Base-by-base conservation (phyloP, 1,140 invertebrate species). In the Rhopalosiphum padi region DNA sequence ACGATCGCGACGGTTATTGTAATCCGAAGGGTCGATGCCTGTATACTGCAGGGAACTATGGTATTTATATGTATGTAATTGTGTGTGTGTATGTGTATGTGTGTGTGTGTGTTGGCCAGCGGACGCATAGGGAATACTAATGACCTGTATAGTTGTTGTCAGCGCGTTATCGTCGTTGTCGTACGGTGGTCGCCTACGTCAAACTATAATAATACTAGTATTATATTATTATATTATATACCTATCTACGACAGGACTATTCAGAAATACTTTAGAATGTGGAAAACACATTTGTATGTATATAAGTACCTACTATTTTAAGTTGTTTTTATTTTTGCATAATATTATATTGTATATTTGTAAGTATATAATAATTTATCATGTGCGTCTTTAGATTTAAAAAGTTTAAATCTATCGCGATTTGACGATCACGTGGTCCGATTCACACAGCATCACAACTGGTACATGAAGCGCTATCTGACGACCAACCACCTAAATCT, bases 401-500 rank as follows among this genome's bases (percentile, higher is more conserved):
- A 23, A 30, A 30, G 15, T n/a, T 89, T 35, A 1, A 23, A 37
- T 30, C 0, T 41, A 25, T 30, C 41, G 9, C 15, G 25, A 25
- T 43, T 85, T 41, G 25, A 85, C n/a, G 35, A 90, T 41, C 88
- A 35, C 6, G 48, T 37, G n/a, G 35, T 2, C 5, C 30, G 53
- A 1, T 68, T 3, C 53, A 5, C 25, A n/a, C 90, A 83, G 77
- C 90, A 37, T 82, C 68, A 0, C 23, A 43, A 23, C 77, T n/a
- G 91, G 51, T 86, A 93, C 91, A 41, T 37, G 91, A 93, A 53
- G 91, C 91, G 91, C 91, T 53, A 93, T 93, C 91, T 93, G 25
- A 93, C 30, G 82, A 55, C 35, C 35, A 93, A 53, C 60, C 82
- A 23, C 1, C 48, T 48, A 25, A 25, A 43, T 25, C 46, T 35